Evolutionary conservation across 2,888 invertebrate species (phyloP).

Genomic region (Myopa testacea): DNA sequence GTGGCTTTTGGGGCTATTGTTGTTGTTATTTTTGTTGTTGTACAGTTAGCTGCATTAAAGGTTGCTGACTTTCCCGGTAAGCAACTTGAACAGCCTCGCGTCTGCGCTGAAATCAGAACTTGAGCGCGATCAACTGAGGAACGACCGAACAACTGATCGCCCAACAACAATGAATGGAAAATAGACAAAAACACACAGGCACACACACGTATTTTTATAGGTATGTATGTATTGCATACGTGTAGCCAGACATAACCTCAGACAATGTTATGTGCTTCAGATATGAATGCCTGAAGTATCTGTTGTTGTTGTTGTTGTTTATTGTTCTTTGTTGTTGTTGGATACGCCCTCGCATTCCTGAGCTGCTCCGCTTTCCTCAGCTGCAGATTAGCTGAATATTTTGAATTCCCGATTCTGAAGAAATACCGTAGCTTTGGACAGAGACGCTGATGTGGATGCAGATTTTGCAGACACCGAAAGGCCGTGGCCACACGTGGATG

Average conservation of each 20-base stretch:
- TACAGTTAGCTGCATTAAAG: constrained; percentile 2
- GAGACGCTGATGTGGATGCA: no score
- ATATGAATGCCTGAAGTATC: no score
- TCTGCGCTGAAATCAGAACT: constrained; percentile 4
- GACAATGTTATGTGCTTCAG: constrained; percentile 17
- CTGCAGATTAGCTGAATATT: not conserved
- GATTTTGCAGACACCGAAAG: no score
- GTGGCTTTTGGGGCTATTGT: not conserved
- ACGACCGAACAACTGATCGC: not conserved
- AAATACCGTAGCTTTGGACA: no score
- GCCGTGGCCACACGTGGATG: no score
- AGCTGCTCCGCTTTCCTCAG: constrained; percentile 2
- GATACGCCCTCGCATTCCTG: constrained; percentile 15
- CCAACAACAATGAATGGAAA: constrained; percentile 1
- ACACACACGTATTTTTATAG: not conserved
- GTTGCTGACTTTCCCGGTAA: constrained; percentile 27
- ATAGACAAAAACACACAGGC: not conserved
- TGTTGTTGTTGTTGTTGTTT: not conserved
- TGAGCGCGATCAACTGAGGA: constrained; percentile 14
- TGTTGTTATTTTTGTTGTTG: constrained; percentile 10
- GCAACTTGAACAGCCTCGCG: not conserved
- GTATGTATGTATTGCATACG: not conserved
- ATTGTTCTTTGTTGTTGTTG: not conserved
- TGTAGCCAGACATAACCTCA: constrained; percentile 31
- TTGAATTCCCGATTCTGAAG: constrained; percentile 8